Evolutionary conservation across 1,140 invertebrate species (phyloP).

Genomic region (Dinoponera quadriceps): DNA sequence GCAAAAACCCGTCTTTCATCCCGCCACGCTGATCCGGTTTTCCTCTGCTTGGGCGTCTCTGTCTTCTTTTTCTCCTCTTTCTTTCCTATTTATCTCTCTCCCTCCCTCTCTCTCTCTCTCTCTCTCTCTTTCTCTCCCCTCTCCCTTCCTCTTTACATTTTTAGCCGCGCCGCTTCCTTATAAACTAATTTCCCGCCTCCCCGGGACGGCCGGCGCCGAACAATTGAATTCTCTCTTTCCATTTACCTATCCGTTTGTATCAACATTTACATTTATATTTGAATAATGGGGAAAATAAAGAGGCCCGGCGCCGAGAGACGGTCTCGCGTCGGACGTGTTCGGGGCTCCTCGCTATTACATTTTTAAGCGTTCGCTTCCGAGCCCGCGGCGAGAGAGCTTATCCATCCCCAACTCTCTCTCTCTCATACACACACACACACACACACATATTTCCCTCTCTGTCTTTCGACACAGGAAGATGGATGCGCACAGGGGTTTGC

Average conservation of each 20-base stretch:
- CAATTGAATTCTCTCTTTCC: slow-evolving; percentile 86
- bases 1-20: slow-evolving; percentile 23
- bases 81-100: not conserved
- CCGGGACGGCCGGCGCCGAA: slow-evolving; percentile 76
- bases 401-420: slow-evolving; percentile 59
- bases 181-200: slow-evolving; percentile 84
- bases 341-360: slow-evolving; percentile 81
- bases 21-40: slow-evolving; percentile 26
- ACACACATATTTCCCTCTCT: not conserved
- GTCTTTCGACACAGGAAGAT: slow-evolving; percentile 40
- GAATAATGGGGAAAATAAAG: slow-evolving; percentile 86
- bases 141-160: slow-evolving; percentile 60
- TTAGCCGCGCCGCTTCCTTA: slow-evolving; percentile 83
- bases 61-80: slow-evolving; percentile 72
- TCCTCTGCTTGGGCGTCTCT: slow-evolving; percentile 14
- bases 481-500: slow-evolving; percentile 7
- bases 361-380: slow-evolving; percentile 85
- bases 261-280: slow-evolving; percentile 87
- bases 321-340: slow-evolving; percentile 69
- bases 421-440: not conserved
- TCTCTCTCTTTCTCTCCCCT: not conserved
- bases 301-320: slow-evolving; percentile 71
- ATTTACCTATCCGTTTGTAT: slow-evolving; percentile 86
- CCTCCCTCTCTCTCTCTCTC: not conserved
- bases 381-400: slow-evolving; percentile 80